Conservation (phyloP, 2,888 invertebrate genomes). For the Diabrotica balteata region DNA sequence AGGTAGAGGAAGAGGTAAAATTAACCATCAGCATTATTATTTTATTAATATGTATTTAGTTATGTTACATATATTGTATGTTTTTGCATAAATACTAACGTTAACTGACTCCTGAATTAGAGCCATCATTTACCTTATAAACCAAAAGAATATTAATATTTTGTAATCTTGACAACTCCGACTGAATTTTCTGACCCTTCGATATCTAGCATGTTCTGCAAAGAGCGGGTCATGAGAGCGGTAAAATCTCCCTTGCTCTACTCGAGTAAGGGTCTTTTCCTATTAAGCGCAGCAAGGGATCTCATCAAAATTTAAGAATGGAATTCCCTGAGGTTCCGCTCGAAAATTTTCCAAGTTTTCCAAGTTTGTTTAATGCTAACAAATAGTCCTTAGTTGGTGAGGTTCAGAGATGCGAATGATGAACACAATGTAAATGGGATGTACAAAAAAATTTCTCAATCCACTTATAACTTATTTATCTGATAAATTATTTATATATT, state of each 20-base stretch:
- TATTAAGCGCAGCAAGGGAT: conserved; percentile 15
- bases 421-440: conserved; percentile 7
- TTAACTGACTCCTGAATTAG: no score
- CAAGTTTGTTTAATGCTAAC: conserved; percentile 9
- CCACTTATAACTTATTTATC: no score
- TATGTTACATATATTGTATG: no score
- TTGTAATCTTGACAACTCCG: neutral
- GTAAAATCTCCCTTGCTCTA: conserved; percentile 8
- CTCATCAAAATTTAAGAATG: conserved; percentile 17
- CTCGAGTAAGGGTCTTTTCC: conserved; percentile 6
- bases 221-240: conserved; percentile 9
- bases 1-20: no score
- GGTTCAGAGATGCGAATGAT: conserved; percentile 4
- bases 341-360: conserved; percentile 10
- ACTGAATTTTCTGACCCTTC: neutral
- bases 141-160: no score
- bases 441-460: neutral
- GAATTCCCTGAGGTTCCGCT: conserved; percentile 8
- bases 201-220: neutral
- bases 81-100: no score
- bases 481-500: no score
- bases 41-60: no score
- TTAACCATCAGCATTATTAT: no score
- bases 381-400: neutral
- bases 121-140: no score